These are phyloP conservation scores for Emys orbicularis DNA, from an alignment of 2,797 vertebrate genomes.

Conservation along the genomic window DNA sequence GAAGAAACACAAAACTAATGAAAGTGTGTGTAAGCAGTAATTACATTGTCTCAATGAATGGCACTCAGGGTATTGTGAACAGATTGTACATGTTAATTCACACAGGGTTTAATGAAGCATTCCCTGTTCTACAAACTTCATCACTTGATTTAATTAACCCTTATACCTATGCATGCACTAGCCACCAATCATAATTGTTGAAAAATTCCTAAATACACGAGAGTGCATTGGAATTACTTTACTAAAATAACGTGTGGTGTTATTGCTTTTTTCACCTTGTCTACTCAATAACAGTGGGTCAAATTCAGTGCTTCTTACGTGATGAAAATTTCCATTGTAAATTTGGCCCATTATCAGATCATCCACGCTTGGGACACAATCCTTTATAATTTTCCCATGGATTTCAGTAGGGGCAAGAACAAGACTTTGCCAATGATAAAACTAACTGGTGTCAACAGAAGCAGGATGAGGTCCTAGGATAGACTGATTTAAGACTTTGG, in stretches of 20 bases:
- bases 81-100: constrained; percentile 67
- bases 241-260: neutral
- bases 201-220: constrained; percentile 8
- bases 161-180: constrained; percentile 29
- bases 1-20: constrained; percentile 64
- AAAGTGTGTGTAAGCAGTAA: constrained; percentile 75
- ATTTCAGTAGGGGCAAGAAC: neutral
- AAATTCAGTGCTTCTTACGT: neutral
- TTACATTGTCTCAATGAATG: constrained; percentile 73
- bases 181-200: constrained; percentile 35
- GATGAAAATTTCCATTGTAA: neutral
- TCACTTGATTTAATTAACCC: constrained; percentile 76
- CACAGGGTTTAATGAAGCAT: constrained; percentile 77
- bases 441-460: neutral
- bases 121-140: constrained; percentile 77
- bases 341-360: neutral
- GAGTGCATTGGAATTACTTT: neutral
- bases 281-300: neutral
- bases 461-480: neutral
- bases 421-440: neutral
- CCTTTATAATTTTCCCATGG: neutral
- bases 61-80: constrained; percentile 59
- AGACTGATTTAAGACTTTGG: neutral
- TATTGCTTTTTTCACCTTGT: neutral
- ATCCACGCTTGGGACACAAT: neutral